These are phyloP conservation scores for Scaptomyza flava DNA, from an alignment of 2,888 invertebrate species.

Conservation along the genomic window DNA sequence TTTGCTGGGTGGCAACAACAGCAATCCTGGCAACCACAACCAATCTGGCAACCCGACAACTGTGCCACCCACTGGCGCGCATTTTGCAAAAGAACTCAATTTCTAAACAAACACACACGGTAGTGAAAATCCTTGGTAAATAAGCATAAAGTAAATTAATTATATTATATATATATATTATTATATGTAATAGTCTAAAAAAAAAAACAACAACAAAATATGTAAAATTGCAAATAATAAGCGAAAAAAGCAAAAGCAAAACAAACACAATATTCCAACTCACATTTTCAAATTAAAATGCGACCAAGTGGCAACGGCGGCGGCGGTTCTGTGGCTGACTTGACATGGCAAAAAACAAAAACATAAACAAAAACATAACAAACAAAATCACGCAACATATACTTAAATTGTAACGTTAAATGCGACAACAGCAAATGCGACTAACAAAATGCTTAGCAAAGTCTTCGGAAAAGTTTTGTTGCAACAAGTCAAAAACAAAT, in stretches of 20 bases:
- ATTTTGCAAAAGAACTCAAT: constrained; percentile 82
- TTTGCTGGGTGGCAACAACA: constrained; percentile 55
- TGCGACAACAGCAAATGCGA: constrained; percentile 12
- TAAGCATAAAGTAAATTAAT: constrained; percentile 70
- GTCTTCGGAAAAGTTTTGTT: constrained; percentile 63
- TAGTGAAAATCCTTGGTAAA: constrained; percentile 77
- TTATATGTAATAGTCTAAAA: constrained; percentile 54
- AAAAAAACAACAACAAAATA: constrained; percentile 21
- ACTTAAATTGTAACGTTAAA: constrained; percentile 52
- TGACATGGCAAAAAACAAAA: constrained; percentile 16
- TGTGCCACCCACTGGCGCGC: constrained; percentile 66
- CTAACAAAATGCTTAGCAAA: constrained; percentile 55
- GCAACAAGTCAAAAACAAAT: constrained; percentile 53
- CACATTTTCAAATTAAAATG: constrained; percentile 49
- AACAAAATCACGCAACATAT: constrained; percentile 43
- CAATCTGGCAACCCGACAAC: constrained; percentile 58
- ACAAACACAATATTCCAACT: constrained; percentile 37
- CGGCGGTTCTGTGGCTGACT: constrained; percentile 18
- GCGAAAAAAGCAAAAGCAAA: constrained; percentile 21
- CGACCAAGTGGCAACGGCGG: constrained; percentile 58
- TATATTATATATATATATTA: constrained; percentile 47
- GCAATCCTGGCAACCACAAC: constrained; percentile 33
- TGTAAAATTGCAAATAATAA: constrained; percentile 58
- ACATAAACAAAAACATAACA: constrained; percentile 1
- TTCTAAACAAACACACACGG: constrained; percentile 67